Evolutionary conservation across 2,113 vertebrate species (phyloP).

Genomic region (Silurus glanis): DNA sequence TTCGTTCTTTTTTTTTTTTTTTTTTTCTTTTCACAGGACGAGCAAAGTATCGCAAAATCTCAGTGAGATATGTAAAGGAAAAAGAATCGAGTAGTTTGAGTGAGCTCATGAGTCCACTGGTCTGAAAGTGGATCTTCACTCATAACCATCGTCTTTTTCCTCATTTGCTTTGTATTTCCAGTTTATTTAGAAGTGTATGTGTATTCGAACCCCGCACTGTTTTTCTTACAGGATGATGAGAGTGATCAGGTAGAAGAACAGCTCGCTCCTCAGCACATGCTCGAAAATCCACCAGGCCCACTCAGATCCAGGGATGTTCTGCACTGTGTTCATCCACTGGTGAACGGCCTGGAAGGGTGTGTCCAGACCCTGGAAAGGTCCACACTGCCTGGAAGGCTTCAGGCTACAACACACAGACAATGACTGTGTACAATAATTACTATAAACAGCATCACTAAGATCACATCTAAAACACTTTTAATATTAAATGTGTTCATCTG

Average conservation of each 20-base stretch:
- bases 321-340: conserved; percentile 74
- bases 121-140: too few relatives aligned
- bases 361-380: conserved; percentile 83
- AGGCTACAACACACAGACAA: conserved; percentile 65
- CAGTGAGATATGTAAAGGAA: too few relatives aligned
- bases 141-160: neutral
- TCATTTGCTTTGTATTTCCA: neutral
- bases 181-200: neutral
- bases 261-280: conserved; percentile 80
- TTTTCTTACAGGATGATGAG: conserved; percentile 81
- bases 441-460: neutral
- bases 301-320: conserved; percentile 43
- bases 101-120: too few relatives aligned
- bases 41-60: too few relatives aligned
- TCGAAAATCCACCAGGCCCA: conserved; percentile 87
- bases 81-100: too few relatives aligned
- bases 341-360: conserved; percentile 74
- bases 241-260: conserved; percentile 87
- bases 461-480: neutral
- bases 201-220: neutral
- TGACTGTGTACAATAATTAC: too few relatives aligned
- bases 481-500: neutral
- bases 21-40: too few relatives aligned
- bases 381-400: conserved; percentile 83
- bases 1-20: too few relatives aligned